Conservation (phyloP, 2,113 vertebrate species). For the Calonectris borealis region DNA sequence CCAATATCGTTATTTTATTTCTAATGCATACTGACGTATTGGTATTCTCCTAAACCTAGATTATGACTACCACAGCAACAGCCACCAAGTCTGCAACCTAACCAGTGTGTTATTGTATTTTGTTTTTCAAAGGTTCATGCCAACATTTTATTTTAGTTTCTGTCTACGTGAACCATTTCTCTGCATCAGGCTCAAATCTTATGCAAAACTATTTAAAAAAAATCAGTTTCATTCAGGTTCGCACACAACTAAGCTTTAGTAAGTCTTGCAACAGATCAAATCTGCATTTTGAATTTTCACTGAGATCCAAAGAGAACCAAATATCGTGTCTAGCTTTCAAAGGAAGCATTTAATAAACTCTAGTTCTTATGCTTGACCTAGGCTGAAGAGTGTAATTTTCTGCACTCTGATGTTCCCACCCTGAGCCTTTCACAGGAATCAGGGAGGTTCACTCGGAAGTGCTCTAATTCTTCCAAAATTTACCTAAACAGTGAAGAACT, state of each 20-base stretch:
- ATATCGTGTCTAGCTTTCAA: neutral
- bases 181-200: neutral
- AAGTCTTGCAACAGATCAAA: neutral
- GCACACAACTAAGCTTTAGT: neutral
- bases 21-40: neutral
- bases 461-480: neutral
- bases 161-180: neutral
- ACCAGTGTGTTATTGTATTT: neutral
- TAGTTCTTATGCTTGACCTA: neutral
- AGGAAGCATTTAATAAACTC: neutral
- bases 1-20: neutral
- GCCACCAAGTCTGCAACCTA: neutral
- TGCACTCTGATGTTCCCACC: neutral
- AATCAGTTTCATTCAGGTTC: neutral
- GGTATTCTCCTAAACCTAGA: neutral
- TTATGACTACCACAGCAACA: neutral
- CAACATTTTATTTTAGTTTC: neutral
- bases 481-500: neutral
- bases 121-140: neutral
- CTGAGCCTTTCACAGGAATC: neutral
- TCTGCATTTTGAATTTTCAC: neutral
- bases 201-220: neutral
- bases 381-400: neutral
- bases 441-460: neutral
- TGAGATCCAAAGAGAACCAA: neutral